These are phyloP conservation scores for Alviniconcha strummeri DNA, from an alignment of 2,888 invertebrate genomes.

Conservation along the genomic window DNA sequence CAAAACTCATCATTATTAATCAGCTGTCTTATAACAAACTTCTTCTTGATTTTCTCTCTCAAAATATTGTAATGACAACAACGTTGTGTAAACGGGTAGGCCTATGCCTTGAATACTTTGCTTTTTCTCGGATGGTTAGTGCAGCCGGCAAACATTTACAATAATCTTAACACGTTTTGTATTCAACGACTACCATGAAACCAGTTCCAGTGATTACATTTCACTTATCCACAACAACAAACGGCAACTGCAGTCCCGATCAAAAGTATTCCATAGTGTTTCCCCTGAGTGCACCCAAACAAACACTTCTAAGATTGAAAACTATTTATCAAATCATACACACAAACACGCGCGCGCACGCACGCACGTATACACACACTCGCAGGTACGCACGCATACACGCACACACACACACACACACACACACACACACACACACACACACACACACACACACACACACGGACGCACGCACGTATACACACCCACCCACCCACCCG, in stretches of 20 bases:
- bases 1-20: background rate
- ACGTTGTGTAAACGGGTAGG: no score
- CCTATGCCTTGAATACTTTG: no score
- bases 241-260: background rate
- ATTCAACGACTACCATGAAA: no score
- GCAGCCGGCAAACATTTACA: background rate
- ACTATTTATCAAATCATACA: background rate
- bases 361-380: background rate
- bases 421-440: conserved; percentile 6
- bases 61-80: no score
- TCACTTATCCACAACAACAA: background rate
- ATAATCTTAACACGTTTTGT: background rate
- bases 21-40: background rate
- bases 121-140: no score
- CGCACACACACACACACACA: background rate
- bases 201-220: background rate
- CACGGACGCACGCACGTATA: background rate
- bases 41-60: no score
- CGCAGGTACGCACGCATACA: background rate
- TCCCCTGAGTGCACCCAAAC: background rate
- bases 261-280: background rate
- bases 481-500: background rate
- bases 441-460: background rate
- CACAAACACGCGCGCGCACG: background rate
- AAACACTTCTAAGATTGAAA: background rate